A percentile compares a stretch with the other conserved stretches of the same genome.
Conservation (phyloP, 2,113 vertebrate species). For the Pygoscelis antarcticus region DNA sequence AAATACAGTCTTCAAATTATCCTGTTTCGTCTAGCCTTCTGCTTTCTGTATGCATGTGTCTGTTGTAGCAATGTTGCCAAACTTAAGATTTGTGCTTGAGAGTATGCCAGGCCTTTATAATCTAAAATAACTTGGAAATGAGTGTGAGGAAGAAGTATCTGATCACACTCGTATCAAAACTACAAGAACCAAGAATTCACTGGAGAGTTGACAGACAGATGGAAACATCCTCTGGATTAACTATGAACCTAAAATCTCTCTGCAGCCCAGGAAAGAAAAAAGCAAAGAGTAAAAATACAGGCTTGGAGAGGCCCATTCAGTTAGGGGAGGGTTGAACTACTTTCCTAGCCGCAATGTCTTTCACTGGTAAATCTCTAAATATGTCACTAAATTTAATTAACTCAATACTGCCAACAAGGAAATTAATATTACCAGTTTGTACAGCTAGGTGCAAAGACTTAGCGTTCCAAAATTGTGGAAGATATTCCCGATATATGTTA, state of each 20-base stretch:
- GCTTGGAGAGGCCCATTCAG: not conserved
- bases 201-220: not conserved
- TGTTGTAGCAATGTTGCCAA: not conserved
- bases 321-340: not conserved
- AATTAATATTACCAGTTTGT: not conserved
- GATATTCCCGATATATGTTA: not conserved
- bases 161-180: not conserved
- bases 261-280: not conserved
- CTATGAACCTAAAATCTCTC: not conserved
- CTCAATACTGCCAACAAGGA: not conserved
- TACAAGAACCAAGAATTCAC: not conserved
- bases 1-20: conserved; percentile 15
- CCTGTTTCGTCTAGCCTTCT: conserved; percentile 40
- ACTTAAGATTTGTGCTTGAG: not conserved
- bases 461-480: not conserved
- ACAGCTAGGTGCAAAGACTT: not conserved
- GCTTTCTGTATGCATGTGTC: not conserved
- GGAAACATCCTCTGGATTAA: not conserved
- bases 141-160: not conserved
- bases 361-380: not conserved
- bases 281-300: not conserved
- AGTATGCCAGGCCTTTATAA: not conserved
- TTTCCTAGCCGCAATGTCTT: not conserved
- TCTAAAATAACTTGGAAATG: conserved; percentile 2
- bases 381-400: not conserved